Base-by-base conservation (phyloP, 2,888 invertebrate genomes). In the Agonopterix heracliana region DNA sequence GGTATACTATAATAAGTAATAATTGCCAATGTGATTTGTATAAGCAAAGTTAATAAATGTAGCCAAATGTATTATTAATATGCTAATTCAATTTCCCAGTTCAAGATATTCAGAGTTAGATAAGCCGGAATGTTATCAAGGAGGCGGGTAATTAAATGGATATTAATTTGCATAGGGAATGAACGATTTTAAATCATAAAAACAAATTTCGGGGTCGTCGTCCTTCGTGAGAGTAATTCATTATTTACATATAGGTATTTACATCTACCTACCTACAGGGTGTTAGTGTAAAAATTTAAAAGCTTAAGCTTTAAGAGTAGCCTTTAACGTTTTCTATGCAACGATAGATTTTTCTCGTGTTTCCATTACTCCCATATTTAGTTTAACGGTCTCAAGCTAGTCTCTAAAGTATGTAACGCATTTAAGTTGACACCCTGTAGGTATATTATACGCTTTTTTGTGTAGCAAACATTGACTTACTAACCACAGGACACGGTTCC, bases 141-240 rank as follows among this genome's bases (percentile, higher is more conserved):
- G 13, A 56, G 55, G 55, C 56, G 56, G 59, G 70, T 76, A 82
- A 81, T 82, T 77, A 81, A 70, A 72, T 59, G 63, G 55, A 69
- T 68, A 74, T 76, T 71, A 74, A 79, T 85, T 81, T 80, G 71
- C 71, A 80, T 81, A 71, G 57, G 62, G 66, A 73, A 72, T 61
- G 68, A 71, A 68, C 68, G 63, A 68, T 61, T 68, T 72, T 66
- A 69, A 71, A 71, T 66, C 57, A 69, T 64, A 66, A 70, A 74
- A 69, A 66, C 68, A 67, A 66, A 61, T 60, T 46, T 61, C 51
- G 66, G 64, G 82, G 76, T 82, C 72, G 68, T 66, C 61, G 79
- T 62, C 61, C 81, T 53, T 60, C 67, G 73, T 81, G 81, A 64
- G 82, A 82, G 74, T 9, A 44, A 26, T 17, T 9, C 11, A 10